phyloP scores from a whole-genome alignment of 1,140 invertebrate species.

The Pachyrhynchus sulphureomaculatus region DNA sequence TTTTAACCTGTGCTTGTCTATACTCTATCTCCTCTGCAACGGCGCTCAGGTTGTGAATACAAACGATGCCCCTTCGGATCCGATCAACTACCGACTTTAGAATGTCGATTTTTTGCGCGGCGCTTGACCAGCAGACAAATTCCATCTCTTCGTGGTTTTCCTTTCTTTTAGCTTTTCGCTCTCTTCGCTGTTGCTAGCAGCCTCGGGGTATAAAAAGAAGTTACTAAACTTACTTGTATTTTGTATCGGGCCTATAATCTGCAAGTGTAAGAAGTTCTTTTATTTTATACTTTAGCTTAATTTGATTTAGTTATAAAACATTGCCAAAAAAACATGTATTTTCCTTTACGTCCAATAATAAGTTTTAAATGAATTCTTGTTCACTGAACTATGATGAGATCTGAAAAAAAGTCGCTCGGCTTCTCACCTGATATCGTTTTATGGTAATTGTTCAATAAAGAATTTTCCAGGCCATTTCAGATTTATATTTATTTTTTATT shows the following conservation, averaged over 20 bases:
- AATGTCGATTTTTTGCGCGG: conserved; percentile 11
- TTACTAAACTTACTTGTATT: not conserved
- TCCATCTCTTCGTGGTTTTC: conserved; percentile 23
- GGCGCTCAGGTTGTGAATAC: too few species aligned
- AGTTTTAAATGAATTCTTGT: too few species aligned
- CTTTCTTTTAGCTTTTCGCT: conserved; percentile 20
- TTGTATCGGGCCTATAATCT: not conserved
- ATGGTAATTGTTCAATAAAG: too few species aligned
- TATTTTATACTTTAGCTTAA: not conserved
- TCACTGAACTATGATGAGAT: too few species aligned
- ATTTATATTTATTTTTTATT: too few species aligned
- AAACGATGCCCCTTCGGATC: conserved; percentile 18
- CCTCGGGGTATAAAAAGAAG: conserved; percentile 5
- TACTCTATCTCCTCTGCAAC: too few species aligned
- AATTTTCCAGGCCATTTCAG: too few species aligned
- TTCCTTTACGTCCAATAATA: too few species aligned
- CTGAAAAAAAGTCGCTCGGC: too few species aligned
- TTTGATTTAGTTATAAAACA: not conserved
- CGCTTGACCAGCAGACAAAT: conserved; percentile 27
- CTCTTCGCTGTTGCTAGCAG: conserved; percentile 21
- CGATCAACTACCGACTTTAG: conserved; percentile 21
- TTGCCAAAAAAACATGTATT: too few species aligned
- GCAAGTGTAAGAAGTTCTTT: not conserved
- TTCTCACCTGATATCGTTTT: too few species aligned
- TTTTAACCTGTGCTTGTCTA: too few species aligned